phyloP scores from a whole-genome alignment of 1,140 invertebrate species.

The Drosophila asahinai region DNA sequence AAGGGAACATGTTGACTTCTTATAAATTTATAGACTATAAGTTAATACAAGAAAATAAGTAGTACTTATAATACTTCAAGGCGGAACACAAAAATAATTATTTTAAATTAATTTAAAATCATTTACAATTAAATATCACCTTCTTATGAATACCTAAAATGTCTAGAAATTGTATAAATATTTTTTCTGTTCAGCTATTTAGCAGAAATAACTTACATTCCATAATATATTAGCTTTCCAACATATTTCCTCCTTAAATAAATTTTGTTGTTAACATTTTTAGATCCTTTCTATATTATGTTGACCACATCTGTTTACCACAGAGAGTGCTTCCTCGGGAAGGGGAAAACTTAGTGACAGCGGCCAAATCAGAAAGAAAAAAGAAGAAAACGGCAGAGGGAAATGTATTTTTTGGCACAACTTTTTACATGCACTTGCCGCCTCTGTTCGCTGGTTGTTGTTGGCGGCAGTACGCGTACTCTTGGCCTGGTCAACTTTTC shows the following conservation, averaged over 20 bases:
- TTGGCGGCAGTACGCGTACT: conserved; percentile 21
- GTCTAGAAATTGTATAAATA: no score
- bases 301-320: conserved; percentile 20
- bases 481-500: conserved; percentile 73
- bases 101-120: no score
- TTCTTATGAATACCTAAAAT: no score
- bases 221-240: no score
- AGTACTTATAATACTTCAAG: no score
- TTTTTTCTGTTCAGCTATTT: no score
- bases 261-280: not conserved
- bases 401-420: conserved; percentile 81
- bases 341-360: conserved; percentile 60
- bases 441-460: conserved; percentile 40
- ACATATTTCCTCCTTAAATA: not conserved
- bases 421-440: conserved; percentile 72
- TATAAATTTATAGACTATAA: no score
- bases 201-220: not conserved
- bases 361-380: conserved; percentile 36
- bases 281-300: not conserved
- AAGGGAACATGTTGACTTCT: no score
- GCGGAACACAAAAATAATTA: no score
- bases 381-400: not conserved
- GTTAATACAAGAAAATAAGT: no score
- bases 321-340: conserved; percentile 27
- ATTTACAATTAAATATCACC: no score